Evolutionary conservation across 2,113 vertebrate species (phyloP).

Genomic region (Terrapene triunguis): DNA sequence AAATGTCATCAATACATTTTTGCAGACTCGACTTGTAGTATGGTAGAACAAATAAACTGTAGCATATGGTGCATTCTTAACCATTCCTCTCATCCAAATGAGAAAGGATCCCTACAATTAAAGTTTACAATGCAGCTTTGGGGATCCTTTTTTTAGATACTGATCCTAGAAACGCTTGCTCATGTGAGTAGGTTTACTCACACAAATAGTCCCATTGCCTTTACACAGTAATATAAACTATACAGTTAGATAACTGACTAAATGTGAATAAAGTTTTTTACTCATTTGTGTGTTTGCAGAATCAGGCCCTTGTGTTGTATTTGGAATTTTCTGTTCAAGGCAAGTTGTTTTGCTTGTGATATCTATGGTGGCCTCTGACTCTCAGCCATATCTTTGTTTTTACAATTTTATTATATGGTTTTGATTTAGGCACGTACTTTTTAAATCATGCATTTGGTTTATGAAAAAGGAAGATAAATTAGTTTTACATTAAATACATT

Average conservation of each 20-base stretch:
- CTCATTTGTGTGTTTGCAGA: not conserved
- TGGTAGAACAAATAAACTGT: not conserved
- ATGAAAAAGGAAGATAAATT: not conserved
- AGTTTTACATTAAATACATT: not conserved
- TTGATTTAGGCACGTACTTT: not conserved
- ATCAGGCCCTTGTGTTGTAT: rapidly evolving
- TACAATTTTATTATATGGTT: not conserved
- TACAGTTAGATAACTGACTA: not conserved
- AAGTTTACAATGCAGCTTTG: not conserved
- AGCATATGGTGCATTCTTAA: not conserved
- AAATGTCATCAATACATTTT: not conserved
- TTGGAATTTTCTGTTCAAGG: not conserved
- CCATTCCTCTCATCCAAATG: not conserved
- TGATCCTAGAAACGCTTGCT: not conserved
- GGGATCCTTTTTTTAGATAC: not conserved
- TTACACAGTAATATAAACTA: not conserved
- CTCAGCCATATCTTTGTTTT: not conserved
- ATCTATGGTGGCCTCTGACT: rapidly evolving
- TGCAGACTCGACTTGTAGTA: no score
- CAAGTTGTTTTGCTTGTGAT: not conserved
- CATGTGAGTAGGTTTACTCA: not conserved
- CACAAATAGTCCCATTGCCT: not conserved
- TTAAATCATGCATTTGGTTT: not conserved
- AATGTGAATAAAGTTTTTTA: not conserved
- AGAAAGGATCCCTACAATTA: not conserved